These are phyloP conservation scores for Bombyx huttoni DNA, from an alignment of 2,888 invertebrate genomes.

Conservation along the genomic window DNA sequence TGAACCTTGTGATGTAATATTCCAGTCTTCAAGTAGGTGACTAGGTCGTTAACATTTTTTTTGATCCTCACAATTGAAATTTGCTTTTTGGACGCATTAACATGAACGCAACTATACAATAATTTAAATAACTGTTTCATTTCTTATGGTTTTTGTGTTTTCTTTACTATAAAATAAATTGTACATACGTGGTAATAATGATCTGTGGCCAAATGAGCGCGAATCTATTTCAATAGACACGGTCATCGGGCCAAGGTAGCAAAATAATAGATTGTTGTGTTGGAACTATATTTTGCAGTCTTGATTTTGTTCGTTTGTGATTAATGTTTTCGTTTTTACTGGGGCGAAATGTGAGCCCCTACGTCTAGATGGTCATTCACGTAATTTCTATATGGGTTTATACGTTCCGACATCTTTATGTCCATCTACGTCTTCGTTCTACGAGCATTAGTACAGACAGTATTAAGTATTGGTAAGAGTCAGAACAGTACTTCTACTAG, in stretches of 20 bases:
- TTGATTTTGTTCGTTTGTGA: neutral
- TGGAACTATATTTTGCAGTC: too few relatives aligned
- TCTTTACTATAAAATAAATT: neutral
- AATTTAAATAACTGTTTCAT: constrained; percentile 3
- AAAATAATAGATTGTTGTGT: neutral
- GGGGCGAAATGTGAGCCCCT: too few relatives aligned
- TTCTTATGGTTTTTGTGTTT: too few relatives aligned
- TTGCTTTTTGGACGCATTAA: too few relatives aligned
- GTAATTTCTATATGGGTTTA: too few relatives aligned
- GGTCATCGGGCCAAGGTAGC: neutral
- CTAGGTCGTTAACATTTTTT: neutral
- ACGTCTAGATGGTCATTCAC: too few relatives aligned
- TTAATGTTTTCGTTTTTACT: neutral
- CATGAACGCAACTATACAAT: neutral
- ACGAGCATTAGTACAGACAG: too few relatives aligned
- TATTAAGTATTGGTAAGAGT: too few relatives aligned
- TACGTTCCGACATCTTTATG: too few relatives aligned
- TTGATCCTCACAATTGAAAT: too few relatives aligned
- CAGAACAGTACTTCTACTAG: too few relatives aligned
- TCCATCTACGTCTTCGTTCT: too few relatives aligned
- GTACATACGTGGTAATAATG: neutral
- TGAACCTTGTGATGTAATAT: neutral
- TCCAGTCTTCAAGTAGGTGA: neutral
- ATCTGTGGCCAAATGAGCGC: neutral
- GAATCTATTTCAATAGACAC: neutral